These are phyloP conservation scores for Pogonomyrmex barbatus DNA, from an alignment of 1,140 invertebrate genomes.

Conservation along the genomic window DNA sequence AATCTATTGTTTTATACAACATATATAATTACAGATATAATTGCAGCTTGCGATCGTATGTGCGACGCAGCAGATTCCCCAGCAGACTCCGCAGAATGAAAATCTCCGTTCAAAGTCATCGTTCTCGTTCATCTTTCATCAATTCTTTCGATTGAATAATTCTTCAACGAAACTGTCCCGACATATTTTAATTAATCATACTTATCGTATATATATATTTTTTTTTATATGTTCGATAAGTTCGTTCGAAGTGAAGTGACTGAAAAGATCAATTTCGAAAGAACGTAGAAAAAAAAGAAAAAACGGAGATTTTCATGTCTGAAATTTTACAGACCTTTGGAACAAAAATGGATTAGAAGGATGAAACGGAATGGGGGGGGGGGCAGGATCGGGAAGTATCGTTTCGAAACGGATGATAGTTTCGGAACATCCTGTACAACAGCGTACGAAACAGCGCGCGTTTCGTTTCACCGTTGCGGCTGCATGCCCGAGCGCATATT, in stretches of 20 bases:
- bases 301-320: not conserved
- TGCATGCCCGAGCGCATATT: slow-evolving; percentile 53
- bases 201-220: not conserved
- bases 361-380: not conserved
- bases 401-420: not conserved
- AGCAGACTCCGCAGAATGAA: not conserved
- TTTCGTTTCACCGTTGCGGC: slow-evolving; percentile 43
- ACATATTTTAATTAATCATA: not conserved
- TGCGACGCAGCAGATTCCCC: not conserved
- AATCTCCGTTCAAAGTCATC: not conserved
- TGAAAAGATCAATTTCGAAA: not conserved
- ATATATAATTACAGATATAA: slow-evolving; percentile 26
- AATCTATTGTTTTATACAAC: slow-evolving; percentile 41
- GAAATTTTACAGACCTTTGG: not conserved
- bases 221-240: not conserved
- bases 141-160: not conserved
- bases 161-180: not conserved
- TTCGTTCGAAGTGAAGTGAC: too few relatives aligned
- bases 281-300: not conserved
- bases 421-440: not conserved
- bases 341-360: not conserved
- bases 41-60: not conserved
- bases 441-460: not conserved
- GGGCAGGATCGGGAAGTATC: not conserved
- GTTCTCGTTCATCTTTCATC: not conserved